These are phyloP conservation scores for Mythimna albipuncta DNA, from an alignment of 2,888 invertebrate species.

Conservation along the genomic window DNA sequence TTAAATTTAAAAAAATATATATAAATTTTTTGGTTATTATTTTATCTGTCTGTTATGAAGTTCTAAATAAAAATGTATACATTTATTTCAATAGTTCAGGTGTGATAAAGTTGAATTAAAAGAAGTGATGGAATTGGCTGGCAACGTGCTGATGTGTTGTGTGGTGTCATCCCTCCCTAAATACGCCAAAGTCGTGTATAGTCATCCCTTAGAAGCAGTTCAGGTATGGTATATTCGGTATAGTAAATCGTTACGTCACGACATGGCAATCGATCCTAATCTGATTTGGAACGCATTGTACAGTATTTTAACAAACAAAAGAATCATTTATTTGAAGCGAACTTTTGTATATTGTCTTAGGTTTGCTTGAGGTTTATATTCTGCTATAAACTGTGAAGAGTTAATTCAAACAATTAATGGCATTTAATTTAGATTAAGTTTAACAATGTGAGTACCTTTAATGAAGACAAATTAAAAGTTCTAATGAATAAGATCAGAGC, in stretches of 20 bases:
- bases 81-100: slow-evolving; percentile 73
- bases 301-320: not conserved
- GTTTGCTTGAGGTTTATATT: not conserved
- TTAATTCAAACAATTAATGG: not conserved
- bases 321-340: not conserved
- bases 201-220: slow-evolving; percentile 84
- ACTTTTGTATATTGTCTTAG: not conserved
- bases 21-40: no score
- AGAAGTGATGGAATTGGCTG: slow-evolving; percentile 81
- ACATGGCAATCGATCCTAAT: no score
- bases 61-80: not conserved
- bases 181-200: slow-evolving; percentile 81
- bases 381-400: not conserved
- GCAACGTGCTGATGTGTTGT: slow-evolving; percentile 76
- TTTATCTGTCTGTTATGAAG: not conserved
- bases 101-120: slow-evolving; percentile 79
- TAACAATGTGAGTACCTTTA: slow-evolving; percentile 7
- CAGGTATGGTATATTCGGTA: slow-evolving; percentile 72
- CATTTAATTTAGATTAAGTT: not conserved
- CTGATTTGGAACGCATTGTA: no score
- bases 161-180: slow-evolving; percentile 59
- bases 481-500: not conserved
- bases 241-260: no score
- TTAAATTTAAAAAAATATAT: no score
- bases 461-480: slow-evolving; percentile 22